phyloP scores from a whole-genome alignment of 23 tunicate genomes.

The Trididemnum nubilum region DNA sequence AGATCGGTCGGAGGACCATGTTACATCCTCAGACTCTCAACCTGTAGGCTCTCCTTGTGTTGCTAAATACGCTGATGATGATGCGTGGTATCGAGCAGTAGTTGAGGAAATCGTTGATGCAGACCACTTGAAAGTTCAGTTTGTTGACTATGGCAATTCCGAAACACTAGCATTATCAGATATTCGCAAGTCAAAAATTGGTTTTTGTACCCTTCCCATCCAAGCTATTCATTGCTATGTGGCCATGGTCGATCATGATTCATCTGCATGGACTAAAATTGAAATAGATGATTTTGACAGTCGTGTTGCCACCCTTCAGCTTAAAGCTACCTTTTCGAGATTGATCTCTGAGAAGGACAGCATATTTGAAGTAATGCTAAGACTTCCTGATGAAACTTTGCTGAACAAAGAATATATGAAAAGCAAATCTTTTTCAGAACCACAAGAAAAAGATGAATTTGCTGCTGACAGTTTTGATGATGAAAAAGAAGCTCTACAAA shows the following conservation, averaged over 20 bases:
- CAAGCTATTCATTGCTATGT: conserved; percentile 69
- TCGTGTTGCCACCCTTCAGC: conserved; percentile 46
- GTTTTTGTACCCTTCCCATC: conserved; percentile 50
- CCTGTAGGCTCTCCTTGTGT: conserved; percentile 53
- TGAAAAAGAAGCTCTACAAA: not conserved
- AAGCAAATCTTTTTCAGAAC: too few species aligned
- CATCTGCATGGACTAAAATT: conserved; percentile 40
- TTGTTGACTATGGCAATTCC: conserved; percentile 77
- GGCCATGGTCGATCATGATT: conserved; percentile 19
- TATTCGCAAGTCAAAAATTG: conserved; percentile 26
- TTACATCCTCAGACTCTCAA: not conserved
- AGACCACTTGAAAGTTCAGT: conserved; percentile 32
- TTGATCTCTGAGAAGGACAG: conserved; percentile 2
- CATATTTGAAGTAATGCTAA: conserved; percentile 54
- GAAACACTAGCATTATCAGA: conserved; percentile 30
- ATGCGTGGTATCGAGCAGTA: conserved; percentile 70
- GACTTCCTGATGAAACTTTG: conserved; percentile 51
- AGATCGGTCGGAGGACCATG: not conserved
- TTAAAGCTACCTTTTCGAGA: conserved; percentile 48
- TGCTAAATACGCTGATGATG: conserved; percentile 65
- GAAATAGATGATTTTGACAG: conserved; percentile 50
- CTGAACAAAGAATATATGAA: conserved; percentile 63
- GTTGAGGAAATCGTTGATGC: conserved; percentile 7
- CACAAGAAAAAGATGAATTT: too few species aligned
- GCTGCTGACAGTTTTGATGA: not conserved